phyloP scores from a whole-genome alignment of 1,140 invertebrate species.

The Lordiphosa collinella region DNA sequence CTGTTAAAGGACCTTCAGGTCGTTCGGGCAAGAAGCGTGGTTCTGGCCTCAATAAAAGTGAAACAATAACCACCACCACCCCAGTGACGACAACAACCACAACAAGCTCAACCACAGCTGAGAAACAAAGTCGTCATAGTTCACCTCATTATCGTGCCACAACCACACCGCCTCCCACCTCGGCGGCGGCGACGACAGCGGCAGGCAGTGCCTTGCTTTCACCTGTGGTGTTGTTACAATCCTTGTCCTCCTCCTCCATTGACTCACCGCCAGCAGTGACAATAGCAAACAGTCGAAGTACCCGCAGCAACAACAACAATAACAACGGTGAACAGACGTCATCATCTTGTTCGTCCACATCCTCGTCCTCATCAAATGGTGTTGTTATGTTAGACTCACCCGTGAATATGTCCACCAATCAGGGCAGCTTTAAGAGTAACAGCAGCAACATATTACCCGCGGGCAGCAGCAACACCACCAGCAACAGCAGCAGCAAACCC shows the following conservation, averaged over 20 bases:
- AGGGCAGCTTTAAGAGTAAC: background rate
- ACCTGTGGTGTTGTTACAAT: conserved; percentile 62
- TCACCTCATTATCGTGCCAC: conserved; percentile 55
- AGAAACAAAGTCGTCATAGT: conserved; percentile 54
- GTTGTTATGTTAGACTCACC: conserved; percentile 52
- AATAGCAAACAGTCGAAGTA: conserved; percentile 20
- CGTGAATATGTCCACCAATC: conserved; percentile 58
- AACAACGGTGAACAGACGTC: conserved; percentile 44
- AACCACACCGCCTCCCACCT: conserved; percentile 40
- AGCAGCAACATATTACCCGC: conserved; percentile 18
- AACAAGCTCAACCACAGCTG: conserved; percentile 15
- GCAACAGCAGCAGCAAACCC: conserved; percentile 41
- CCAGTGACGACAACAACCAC: conserved; percentile 15
- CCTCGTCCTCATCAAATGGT: conserved; percentile 44
- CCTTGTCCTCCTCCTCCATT: conserved; percentile 54
- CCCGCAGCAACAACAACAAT: conserved; percentile 32
- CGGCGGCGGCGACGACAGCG: conserved; percentile 14
- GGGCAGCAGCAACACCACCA: conserved; percentile 7
- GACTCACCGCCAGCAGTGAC: conserved; percentile 42
- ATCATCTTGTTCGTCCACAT: conserved; percentile 51
- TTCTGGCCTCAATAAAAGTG: conserved; percentile 41
- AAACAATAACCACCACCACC: conserved; percentile 1
- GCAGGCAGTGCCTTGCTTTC: conserved; percentile 32
- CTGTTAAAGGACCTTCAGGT: conserved; percentile 43
- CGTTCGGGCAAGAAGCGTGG: conserved; percentile 74